Evolutionary conservation across 2,797 vertebrate species (phyloP).

Genomic region (Rachycentron canadum): DNA sequence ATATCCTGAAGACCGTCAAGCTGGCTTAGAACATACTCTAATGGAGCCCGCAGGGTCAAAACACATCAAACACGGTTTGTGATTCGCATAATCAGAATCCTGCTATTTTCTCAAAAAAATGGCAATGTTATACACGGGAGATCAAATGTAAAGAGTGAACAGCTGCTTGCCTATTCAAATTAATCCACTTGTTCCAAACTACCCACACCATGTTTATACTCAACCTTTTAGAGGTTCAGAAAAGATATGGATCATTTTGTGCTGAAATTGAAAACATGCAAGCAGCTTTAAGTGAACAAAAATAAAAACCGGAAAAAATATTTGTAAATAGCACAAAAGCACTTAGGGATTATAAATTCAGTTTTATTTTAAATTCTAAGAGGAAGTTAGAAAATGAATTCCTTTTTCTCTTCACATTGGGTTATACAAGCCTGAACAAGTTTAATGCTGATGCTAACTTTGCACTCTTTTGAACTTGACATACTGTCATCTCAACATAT

Average conservation of each 20-base stretch:
- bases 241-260: not conserved
- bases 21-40: constrained; percentile 2
- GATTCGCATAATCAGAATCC: constrained; percentile 20
- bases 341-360: not conserved
- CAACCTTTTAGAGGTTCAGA: not conserved
- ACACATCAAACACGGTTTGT: constrained; percentile 31
- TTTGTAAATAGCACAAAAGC: not conserved
- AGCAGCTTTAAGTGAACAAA: not conserved
- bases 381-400: not conserved
- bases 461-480: constrained; percentile 13
- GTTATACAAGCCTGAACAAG: not conserved
- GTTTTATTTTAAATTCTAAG: not conserved
- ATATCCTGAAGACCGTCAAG: constrained; percentile 19
- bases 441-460: not conserved
- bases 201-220: not conserved
- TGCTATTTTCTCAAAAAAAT: constrained; percentile 19
- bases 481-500: constrained; percentile 20
- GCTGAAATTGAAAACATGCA: not conserved
- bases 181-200: not conserved
- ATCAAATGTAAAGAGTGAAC: constrained; percentile 2
- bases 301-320: not conserved
- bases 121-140: constrained; percentile 5
- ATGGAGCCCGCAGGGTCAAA: constrained; percentile 33
- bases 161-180: constrained; percentile 13
- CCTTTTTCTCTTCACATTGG: not conserved